phyloP scores from a whole-genome alignment of 2,888 invertebrate species.

The Danaus chrysippus region DNA sequence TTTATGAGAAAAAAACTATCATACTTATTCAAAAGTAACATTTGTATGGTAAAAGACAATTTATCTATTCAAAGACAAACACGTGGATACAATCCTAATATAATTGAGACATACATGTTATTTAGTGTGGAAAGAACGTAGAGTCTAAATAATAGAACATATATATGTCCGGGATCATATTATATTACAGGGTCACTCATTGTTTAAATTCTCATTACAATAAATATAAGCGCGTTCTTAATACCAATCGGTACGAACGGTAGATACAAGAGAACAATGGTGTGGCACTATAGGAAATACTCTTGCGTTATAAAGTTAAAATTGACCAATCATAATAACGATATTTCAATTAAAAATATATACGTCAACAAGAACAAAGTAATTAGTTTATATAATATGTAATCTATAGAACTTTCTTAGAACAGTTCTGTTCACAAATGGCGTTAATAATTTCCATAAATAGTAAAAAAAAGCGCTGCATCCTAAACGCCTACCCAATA shows the following conservation, averaged over 20 bases:
- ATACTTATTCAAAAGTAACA: slow-evolving; percentile 1
- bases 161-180: slow-evolving; percentile 5
- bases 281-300: too few relatives aligned
- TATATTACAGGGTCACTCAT: slow-evolving; percentile 5
- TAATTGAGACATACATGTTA: slow-evolving; percentile 10
- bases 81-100: slow-evolving; percentile 26
- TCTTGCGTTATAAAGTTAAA: too few relatives aligned
- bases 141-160: background rate
- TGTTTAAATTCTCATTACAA: slow-evolving; percentile 5
- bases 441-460: slow-evolving; percentile 6
- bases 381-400: too few relatives aligned
- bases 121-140: slow-evolving; percentile 12
- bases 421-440: background rate
- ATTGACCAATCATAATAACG: too few relatives aligned
- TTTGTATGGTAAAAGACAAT: slow-evolving; percentile 24
- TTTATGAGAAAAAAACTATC: slow-evolving; percentile 9
- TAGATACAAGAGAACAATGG: background rate
- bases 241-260: background rate
- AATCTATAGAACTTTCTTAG: background rate
- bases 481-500: slow-evolving; percentile 19
- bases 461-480: slow-evolving; percentile 11
- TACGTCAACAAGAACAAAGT: too few relatives aligned
- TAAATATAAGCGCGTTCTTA: background rate
- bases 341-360: too few relatives aligned
- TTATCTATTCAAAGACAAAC: slow-evolving; percentile 27